phyloP scores from a whole-genome alignment of 2,888 invertebrate species.

The Synanthedon tipuliformis region DNA sequence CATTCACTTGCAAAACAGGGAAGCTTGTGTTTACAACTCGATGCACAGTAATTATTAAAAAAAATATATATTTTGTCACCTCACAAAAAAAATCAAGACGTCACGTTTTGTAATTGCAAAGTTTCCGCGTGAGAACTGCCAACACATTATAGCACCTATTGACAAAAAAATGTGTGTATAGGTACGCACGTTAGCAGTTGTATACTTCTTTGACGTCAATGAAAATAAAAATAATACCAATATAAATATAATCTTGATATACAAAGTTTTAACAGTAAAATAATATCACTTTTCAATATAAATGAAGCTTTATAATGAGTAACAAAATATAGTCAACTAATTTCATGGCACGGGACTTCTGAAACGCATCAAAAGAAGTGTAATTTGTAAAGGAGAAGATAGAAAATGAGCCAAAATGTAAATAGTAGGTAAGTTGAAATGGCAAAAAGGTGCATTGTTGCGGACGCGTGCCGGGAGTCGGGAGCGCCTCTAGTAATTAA shows the following conservation, averaged over 20 bases:
- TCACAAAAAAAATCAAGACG: slow-evolving; percentile 23
- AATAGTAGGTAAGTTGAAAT: too few species aligned
- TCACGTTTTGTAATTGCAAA: slow-evolving; percentile 49
- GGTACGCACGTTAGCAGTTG: too few species aligned
- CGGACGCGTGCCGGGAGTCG: slow-evolving; percentile 31
- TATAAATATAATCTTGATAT: not conserved
- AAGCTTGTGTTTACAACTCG: slow-evolving; percentile 44
- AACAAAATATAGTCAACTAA: not conserved
- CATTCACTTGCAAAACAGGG: slow-evolving; percentile 51
- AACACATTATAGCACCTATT: not conserved
- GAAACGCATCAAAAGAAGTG: too few species aligned
- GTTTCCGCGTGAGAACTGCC: slow-evolving; percentile 13
- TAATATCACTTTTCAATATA: slow-evolving; percentile 6
- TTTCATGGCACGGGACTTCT: too few species aligned
- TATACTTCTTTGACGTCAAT: too few species aligned
- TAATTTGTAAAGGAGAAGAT: too few species aligned
- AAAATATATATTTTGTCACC: slow-evolving; percentile 37
- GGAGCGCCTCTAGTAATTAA: slow-evolving; percentile 42
- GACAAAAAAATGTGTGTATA: too few species aligned
- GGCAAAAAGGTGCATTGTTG: slow-evolving; percentile 9
- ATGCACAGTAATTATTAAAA: slow-evolving; percentile 49
- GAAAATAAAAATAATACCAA: not conserved
- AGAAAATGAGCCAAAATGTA: too few species aligned
- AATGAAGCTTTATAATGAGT: too few species aligned
- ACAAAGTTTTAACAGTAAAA: slow-evolving; percentile 14